These are phyloP conservation scores for Andrena fulva DNA, from an alignment of 2,888 invertebrate genomes.

Conservation along the genomic window DNA sequence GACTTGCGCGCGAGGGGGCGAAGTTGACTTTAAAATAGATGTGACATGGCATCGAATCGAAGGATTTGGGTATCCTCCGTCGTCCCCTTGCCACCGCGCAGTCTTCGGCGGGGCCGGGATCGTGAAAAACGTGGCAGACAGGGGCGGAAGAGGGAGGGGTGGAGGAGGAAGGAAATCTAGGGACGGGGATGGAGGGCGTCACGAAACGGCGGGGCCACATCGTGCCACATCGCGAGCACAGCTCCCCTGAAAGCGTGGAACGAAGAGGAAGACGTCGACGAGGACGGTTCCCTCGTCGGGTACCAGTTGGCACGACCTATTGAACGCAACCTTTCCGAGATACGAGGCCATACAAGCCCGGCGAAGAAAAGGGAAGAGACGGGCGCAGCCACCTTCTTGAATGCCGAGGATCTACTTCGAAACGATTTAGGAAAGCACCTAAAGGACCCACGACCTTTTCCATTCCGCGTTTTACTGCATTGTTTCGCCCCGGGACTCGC, in stretches of 20 bases:
- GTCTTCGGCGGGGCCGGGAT: constrained; percentile 13
- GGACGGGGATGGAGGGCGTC: constrained; percentile 31
- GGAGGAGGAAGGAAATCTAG: background rate
- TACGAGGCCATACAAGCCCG: constrained; percentile 53
- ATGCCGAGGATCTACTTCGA: constrained; percentile 57
- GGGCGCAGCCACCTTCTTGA: constrained; percentile 52
- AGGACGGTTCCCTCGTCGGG: constrained; percentile 52
- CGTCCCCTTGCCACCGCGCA: constrained; percentile 3
- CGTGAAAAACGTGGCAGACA: constrained; percentile 27
- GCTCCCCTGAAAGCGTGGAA: constrained; percentile 29
- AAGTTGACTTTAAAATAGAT: constrained; percentile 50
- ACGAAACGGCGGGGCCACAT: constrained; percentile 48
- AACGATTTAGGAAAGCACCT: constrained; percentile 57
- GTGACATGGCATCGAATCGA: constrained; percentile 37
- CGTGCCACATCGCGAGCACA: constrained; percentile 34
- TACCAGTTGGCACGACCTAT: constrained; percentile 73
- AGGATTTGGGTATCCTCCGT: constrained; percentile 32
- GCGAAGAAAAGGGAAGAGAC: constrained; percentile 40
- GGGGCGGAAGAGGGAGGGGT: background rate
- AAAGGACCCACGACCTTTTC: constrained; percentile 47
- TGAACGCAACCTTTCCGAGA: constrained; percentile 67
- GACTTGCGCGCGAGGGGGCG: constrained; percentile 6
- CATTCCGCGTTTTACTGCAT: constrained; percentile 34
- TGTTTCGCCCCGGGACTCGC: constrained; percentile 19
- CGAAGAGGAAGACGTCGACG: constrained; percentile 52